A percentile compares a stretch with the other conserved stretches of the same genome.
These are phyloP conservation scores for Synanthedon vespiformis DNA, from an alignment of 2,888 invertebrate genomes.

Conservation along the genomic window DNA sequence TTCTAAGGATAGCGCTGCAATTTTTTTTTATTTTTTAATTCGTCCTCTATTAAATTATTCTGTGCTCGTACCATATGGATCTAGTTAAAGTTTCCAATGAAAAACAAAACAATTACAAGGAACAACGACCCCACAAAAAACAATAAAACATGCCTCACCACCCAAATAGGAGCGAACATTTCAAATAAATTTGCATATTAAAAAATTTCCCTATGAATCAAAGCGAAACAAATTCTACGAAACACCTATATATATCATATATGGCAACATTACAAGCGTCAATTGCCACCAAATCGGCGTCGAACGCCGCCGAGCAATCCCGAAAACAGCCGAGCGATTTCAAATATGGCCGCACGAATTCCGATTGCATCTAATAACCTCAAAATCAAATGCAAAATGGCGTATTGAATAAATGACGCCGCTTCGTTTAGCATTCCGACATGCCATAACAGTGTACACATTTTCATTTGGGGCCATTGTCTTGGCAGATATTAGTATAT, in stretches of 20 bases:
- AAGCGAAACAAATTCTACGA: conserved; percentile 28
- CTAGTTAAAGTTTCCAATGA: not conserved
- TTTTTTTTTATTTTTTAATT: no score
- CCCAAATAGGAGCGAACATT: not conserved
- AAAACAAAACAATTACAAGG: not conserved
- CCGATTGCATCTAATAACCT: conserved; percentile 71
- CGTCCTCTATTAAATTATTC: no score
- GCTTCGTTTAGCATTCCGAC: conserved; percentile 65
- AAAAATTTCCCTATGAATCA: conserved; percentile 34
- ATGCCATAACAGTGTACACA: conserved; percentile 63
- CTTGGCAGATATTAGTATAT: conserved; percentile 64
- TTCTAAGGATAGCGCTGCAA: no score
- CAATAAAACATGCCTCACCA: not conserved
- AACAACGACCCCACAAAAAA: not conserved
- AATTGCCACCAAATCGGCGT: conserved; percentile 41
- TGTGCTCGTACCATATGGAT: no score
- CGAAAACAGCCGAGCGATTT: conserved; percentile 49
- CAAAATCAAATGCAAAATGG: conserved; percentile 68
- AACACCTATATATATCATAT: conserved; percentile 21
- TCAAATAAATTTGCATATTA: not conserved
- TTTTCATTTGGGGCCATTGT: conserved; percentile 69
- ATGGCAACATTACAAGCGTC: conserved; percentile 45
- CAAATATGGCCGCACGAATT: conserved; percentile 62
- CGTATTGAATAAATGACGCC: conserved; percentile 65
- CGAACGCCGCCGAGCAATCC: conserved; percentile 38